Percentiles rank a stretch among this genome's conserved stretches.
phyloP scores from a whole-genome alignment of 1,140 invertebrate genomes.

The Scaptomyza pallida region DNA sequence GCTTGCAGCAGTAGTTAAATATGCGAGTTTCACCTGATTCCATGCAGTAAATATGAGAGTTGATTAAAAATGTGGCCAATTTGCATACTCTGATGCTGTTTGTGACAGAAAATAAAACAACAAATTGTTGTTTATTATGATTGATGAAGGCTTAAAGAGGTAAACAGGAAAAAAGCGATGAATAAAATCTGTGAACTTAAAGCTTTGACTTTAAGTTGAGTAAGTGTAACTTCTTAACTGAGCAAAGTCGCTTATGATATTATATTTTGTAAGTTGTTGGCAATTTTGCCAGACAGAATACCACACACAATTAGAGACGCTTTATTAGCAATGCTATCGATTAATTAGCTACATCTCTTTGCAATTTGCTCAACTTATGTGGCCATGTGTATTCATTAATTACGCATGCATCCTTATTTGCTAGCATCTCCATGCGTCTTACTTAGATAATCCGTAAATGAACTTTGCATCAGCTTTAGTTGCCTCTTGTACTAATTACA shows the following conservation, averaged over 20 bases:
- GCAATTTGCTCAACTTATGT: background rate
- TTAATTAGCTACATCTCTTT: constrained; percentile 10
- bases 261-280: no score
- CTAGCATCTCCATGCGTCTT: background rate
- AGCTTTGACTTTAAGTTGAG: no score
- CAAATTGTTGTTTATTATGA: constrained; percentile 14
- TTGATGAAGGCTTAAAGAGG: no score
- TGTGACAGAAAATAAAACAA: constrained; percentile 1
- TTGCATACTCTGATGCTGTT: no score
- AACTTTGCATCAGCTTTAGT: constrained; percentile 8
- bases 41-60: constrained; percentile 20
- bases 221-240: no score
- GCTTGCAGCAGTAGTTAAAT: constrained; percentile 51
- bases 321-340: background rate
- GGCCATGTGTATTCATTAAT: constrained; percentile 37
- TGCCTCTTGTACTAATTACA: constrained; percentile 13
- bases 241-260: no score
- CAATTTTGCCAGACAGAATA: background rate
- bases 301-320: background rate
- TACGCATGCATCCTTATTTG: constrained; percentile 25
- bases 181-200: no score
- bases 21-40: constrained; percentile 12
- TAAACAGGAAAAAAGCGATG: no score
- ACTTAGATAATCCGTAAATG: background rate
- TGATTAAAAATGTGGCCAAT: constrained; percentile 17